Base-by-base conservation (phyloP, 2,888 invertebrate genomes). In the Drosophila cognata region DNA sequence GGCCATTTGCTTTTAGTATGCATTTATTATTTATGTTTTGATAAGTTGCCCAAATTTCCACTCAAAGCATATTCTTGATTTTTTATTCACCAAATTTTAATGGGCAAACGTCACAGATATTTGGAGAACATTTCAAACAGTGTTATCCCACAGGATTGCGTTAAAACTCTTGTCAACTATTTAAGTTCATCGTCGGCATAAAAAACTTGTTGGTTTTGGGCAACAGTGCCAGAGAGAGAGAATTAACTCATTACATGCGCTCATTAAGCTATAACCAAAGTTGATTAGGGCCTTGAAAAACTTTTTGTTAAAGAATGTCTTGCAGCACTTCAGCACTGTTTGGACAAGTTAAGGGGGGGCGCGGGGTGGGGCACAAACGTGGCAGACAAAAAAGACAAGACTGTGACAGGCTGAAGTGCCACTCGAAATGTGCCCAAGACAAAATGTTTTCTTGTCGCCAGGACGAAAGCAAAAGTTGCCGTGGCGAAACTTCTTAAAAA, bases 251-350 rank as follows among this genome's bases (percentile, higher is more conserved):
- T 85, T 88, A 80, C 78, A 59, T 67, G 70, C 78, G 78, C 84
- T 85, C 81, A 88, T 85, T 85, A 85, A 83, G 83, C 86, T 50
- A 64, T 75, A 83, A 62, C 74, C 59, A 71, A 79, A 88, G 74
- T 85, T 85, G 87, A 86, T 88, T 88, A 88, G 84, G 88, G 88
- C 88, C 84, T 82, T 86, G 78, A 78, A 75, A 88, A 85, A 82
- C 66, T 78, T 84, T 46, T 62, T 62, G 28, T 31, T 36, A 48
- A 64, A 71, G 79, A 79, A 79, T 74, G 71, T 61, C 57, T 41
- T 38, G 13, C 50, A 63, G 50, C 58, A 38, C 36, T 58, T 13
- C 6, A 38, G 25, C 53, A 6, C 11, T 43, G 43, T 43, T 21
- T 36, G 43, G 43, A 16, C n/a, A 31, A 21, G 43, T 48, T 11